Conservation (phyloP, 2,888 invertebrate species). For the Macaria liturata region DNA sequence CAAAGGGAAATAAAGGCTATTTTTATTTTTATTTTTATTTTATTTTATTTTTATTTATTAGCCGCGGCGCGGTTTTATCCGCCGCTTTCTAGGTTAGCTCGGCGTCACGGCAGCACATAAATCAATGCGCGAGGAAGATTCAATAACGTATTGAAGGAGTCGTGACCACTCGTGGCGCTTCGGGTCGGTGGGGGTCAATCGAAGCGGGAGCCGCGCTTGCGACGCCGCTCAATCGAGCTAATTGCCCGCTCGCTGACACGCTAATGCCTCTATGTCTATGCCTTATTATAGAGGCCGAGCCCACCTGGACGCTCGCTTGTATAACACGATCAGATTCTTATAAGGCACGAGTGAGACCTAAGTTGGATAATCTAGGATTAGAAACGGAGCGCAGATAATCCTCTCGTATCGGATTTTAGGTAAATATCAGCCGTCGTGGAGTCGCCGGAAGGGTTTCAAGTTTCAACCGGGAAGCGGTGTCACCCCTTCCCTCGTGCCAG, state of each 20-base stretch:
- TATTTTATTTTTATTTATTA: too few relatives aligned
- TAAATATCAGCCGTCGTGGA: constrained; percentile 1
- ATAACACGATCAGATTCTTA: constrained; percentile 25
- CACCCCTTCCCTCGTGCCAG: neutral
- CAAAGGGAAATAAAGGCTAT: too few relatives aligned
- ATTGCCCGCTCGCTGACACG: constrained; percentile 51
- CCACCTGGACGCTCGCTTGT: constrained; percentile 41
- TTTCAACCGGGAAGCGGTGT: too few relatives aligned
- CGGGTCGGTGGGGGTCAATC: constrained; percentile 57
- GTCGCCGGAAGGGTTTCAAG: neutral
- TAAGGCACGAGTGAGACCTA: neutral
- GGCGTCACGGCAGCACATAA: constrained; percentile 31
- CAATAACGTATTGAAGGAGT: constrained; percentile 41
- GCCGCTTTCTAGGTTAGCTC: constrained; percentile 28
- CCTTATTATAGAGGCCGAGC: constrained; percentile 34
- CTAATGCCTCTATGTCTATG: constrained; percentile 41
- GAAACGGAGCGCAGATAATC: constrained; percentile 8
- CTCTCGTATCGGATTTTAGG: constrained; percentile 2
- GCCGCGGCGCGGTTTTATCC: constrained; percentile 10
- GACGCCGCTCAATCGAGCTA: constrained; percentile 52
- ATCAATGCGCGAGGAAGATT: constrained; percentile 40
- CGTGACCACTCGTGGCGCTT: constrained; percentile 26
- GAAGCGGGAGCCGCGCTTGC: constrained; percentile 47
- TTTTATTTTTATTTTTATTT: too few relatives aligned
- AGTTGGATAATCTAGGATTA: neutral